phyloP scores from a whole-genome alignment of 2,888 invertebrate species.

The Sinopyrophorus schimmeli region DNA sequence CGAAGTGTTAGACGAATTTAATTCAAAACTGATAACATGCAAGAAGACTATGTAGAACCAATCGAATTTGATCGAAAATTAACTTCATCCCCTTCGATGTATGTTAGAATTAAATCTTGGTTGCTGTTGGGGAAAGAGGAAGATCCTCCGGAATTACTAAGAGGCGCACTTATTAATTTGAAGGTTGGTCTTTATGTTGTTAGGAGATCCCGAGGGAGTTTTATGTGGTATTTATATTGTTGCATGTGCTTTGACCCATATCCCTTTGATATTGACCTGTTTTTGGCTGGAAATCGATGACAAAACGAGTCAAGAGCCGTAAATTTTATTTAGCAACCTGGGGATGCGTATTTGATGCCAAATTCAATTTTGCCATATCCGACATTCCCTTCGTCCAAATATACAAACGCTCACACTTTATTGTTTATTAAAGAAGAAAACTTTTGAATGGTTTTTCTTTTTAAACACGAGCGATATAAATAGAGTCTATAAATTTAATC shows the following conservation, averaged over 20 bases:
- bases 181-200: constrained; percentile 38
- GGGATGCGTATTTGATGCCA: too few species aligned
- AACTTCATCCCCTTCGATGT: constrained; percentile 42
- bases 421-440: too few species aligned
- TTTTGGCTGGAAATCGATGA: constrained; percentile 1
- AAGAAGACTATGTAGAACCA: constrained; percentile 42
- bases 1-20: not conserved
- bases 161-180: constrained; percentile 42
- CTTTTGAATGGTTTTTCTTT: too few species aligned
- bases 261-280: constrained; percentile 20
- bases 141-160: constrained; percentile 39
- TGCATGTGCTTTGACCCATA: constrained; percentile 18
- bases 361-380: too few species aligned
- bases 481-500: too few species aligned
- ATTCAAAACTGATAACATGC: constrained; percentile 29
- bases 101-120: constrained; percentile 46
- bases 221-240: not conserved
- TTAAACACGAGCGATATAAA: too few species aligned
- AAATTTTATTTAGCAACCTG: not conserved
- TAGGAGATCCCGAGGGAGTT: not conserved
- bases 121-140: constrained; percentile 41
- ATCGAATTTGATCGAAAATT: constrained; percentile 31
- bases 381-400: too few species aligned
- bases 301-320: not conserved
- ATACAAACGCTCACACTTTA: too few species aligned